phyloP scores from a whole-genome alignment of 1,140 invertebrate genomes.

The Armadillidium nasatum region DNA sequence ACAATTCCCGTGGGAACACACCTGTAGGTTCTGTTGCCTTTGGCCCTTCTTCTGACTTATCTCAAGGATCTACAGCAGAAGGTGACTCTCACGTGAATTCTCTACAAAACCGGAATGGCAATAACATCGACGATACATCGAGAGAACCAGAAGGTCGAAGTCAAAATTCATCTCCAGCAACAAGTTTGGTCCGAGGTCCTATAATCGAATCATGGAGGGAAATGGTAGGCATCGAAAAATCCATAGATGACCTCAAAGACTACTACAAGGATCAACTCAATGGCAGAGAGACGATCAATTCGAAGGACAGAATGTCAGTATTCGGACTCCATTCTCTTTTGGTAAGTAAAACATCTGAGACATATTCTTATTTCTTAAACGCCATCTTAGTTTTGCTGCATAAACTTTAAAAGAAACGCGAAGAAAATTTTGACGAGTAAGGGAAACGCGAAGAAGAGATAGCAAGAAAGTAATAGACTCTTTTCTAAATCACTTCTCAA shows the following conservation, averaged over 20 bases:
- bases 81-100: neutral
- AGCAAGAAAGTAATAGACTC: too few relatives aligned
- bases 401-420: too few relatives aligned
- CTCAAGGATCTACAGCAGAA: neutral
- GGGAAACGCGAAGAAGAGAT: too few relatives aligned
- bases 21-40: neutral
- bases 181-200: conserved; percentile 39
- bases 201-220: conserved; percentile 27
- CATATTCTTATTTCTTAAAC: too few relatives aligned
- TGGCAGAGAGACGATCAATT: too few relatives aligned
- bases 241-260: conserved; percentile 21
- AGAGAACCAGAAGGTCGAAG: conserved; percentile 45
- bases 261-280: conserved; percentile 39
- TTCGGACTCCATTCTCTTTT: too few relatives aligned
- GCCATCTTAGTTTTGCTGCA: too few relatives aligned
- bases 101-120: conserved; percentile 6
- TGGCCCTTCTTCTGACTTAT: neutral
- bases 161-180: conserved; percentile 44
- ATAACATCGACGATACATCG: conserved; percentile 24
- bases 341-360: too few relatives aligned
- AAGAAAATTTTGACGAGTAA: too few relatives aligned
- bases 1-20: neutral
- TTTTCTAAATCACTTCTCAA: too few relatives aligned
- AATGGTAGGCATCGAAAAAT: conserved; percentile 38
- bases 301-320: too few relatives aligned